These are phyloP conservation scores for Coregonus clupeaformis DNA, from an alignment of 2,113 vertebrate genomes.

Conservation along the genomic window DNA sequence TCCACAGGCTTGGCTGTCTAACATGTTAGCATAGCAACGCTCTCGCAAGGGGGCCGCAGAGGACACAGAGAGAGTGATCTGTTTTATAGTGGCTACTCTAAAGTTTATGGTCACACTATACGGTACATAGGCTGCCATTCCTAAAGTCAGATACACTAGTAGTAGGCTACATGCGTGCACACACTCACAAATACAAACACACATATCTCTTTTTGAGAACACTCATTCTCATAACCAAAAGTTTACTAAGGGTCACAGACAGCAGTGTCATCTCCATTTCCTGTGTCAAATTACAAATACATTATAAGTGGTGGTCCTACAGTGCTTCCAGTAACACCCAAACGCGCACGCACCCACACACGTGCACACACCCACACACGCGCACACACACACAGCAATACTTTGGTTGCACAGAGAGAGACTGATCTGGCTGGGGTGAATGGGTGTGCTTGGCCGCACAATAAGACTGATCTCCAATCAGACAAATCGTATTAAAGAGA, in stretches of 20 bases:
- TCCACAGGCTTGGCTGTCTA: slow-evolving; percentile 21
- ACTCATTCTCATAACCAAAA: neutral
- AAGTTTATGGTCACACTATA: neutral
- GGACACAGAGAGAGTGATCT: neutral
- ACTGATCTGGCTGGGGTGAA: no score
- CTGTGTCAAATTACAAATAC: slow-evolving; percentile 9
- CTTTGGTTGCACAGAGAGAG: neutral
- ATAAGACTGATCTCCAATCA: no score
- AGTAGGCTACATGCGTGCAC: neutral
- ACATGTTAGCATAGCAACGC: slow-evolving; percentile 16
- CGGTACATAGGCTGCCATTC: neutral
- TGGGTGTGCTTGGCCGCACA: no score
- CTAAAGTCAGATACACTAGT: neutral
- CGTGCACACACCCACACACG: neutral
- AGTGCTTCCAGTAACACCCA: neutral
- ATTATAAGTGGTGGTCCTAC: neutral
- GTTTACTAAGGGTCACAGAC: neutral
- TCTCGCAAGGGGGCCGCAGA: neutral
- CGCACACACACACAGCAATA: neutral
- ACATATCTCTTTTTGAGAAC: no score
- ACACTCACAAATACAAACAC: neutral
- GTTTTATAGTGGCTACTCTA: neutral
- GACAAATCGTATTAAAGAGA: no score
- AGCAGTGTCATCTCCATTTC: slow-evolving; percentile 11
- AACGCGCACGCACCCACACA: neutral